Base-by-base conservation (phyloP, 2,888 invertebrate genomes). In the Diabrotica balteata region DNA sequence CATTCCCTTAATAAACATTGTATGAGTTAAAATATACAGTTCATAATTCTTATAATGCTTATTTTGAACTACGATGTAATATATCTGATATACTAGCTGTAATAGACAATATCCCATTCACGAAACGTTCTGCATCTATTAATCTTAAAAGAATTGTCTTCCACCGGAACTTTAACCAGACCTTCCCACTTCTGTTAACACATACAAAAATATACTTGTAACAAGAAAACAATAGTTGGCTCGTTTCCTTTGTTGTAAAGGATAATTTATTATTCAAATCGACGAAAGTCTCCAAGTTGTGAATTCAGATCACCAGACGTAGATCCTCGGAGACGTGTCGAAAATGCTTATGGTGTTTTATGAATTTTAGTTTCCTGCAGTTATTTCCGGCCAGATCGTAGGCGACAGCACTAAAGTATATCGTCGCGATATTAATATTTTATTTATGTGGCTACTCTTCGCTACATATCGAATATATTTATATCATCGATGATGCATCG, bases 301-400 rank as follows among this genome's bases (percentile, higher is more conserved):
- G 68, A 72, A 72, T 74, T 71, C 68, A 72, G 74, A 72, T 70
- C 68, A 64, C 59, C 68, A 67, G 67, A 60, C 55, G 66, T 62
- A 71, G 60, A 73, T 69, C 62, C 63, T 66, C 68, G 52, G 66
- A 67, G 58, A 75, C 76, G 76, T 76, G 76, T 59, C 60, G 46
- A 66, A 55, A 67, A 75, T 76, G 59, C 69, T 68, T 69, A 75
- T 66, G 42, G 65, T 60, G 52, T 69, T 70, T 71, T 73, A 70
- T 71, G 70, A 70, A 75, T 72, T 70, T 61, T 54, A 68, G 74
- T 72, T 76, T 77, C 77, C 77, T 75, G 74, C 69, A 63, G 32
- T 32, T 58, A 52, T 67, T 75, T 75, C 73, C 75, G 72, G 69
- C 59, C 52, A 44, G 61, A 51, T 7, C 65, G 64, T 59, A 51